Conservation (phyloP, 23 tunicate genomes). For the Phallusia fumigata region DNA sequence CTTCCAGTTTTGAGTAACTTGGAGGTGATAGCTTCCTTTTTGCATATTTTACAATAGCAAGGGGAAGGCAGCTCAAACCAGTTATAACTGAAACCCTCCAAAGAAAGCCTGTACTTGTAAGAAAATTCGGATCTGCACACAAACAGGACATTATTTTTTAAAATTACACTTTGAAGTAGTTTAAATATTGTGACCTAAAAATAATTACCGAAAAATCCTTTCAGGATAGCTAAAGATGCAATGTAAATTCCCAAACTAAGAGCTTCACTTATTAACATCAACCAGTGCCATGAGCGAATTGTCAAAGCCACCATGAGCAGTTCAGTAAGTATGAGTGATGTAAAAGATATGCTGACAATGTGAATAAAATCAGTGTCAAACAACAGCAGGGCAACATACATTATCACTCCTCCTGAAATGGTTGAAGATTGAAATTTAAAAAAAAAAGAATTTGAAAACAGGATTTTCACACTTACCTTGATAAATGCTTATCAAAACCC, state of each 20-base stretch:
- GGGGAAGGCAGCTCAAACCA: slow-evolving; percentile 81
- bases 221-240: slow-evolving; percentile 46
- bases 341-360: slow-evolving; percentile 83
- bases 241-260: slow-evolving; percentile 63
- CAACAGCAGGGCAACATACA: slow-evolving; percentile 86
- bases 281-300: slow-evolving; percentile 94
- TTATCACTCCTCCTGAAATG: slow-evolving; percentile 72
- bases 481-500: slow-evolving; percentile 90
- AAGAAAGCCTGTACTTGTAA: slow-evolving; percentile 47
- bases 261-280: slow-evolving; percentile 72
- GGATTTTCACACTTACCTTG: slow-evolving; percentile 60
- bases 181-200: not conserved
- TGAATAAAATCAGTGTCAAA: slow-evolving; percentile 79
- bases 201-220: slow-evolving; percentile 70
- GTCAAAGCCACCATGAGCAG: slow-evolving; percentile 93
- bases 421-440: not conserved
- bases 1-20: slow-evolving; percentile 75
- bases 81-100: slow-evolving; percentile 82
- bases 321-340: slow-evolving; percentile 84
- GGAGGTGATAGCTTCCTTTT: slow-evolving; percentile 81
- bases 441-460: not conserved
- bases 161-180: not conserved
- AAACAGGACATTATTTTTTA: not conserved
- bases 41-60: slow-evolving; percentile 61
- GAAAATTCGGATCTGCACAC: slow-evolving; percentile 59